Base-by-base conservation (phyloP, 2,888 invertebrate species). In the Cephus rjabovi region DNA sequence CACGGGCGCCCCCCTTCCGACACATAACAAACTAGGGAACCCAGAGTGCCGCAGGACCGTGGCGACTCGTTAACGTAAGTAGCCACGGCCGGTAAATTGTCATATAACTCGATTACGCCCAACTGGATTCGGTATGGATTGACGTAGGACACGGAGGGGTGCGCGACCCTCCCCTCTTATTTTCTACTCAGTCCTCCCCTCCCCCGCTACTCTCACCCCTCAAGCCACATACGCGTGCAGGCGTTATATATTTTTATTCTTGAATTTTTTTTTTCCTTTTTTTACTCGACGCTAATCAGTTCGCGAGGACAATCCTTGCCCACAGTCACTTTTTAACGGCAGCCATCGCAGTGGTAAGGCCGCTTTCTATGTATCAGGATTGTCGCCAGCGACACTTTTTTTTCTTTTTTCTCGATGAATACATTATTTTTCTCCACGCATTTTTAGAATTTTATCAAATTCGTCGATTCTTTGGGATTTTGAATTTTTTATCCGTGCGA, bases 41-140 rank as follows among this genome's bases (percentile, higher is more conserved):
- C 40, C 40, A 2, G 40, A 1, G 40, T 37, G 56, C 15, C 70
- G 40, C 75, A 12, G 31, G 31, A 3, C 40, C 76, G 73, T 35
- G 83, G 83, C 84, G 83, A 89, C 85, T 89, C 88, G 86, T 89
- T 88, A 89, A 86, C 79, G 85, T 88, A 87, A 89, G 88, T 89
- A 89, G 84, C 84, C 80, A 80, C 83, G 85, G 80, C 83, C 82
- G 79, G 84, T 82, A 86, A 85, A 86, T 85, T 83, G 84, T 81
- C 68, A 76, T 81, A 73, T 87, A 86, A 87, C 84, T 86, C 83
- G 83, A 87, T 86, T 84, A 87, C 75, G 74, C 80, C 75, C 76
- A 40, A 40, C 40, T 40, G 23, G 23, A 40, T 40, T 40, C 40
- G 23, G 40, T 15, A 56, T 56, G 40, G 40, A 56, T 56, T 56